Evolutionary conservation across 2,113 vertebrate genomes (phyloP).

Genomic region (Carettochelys insculpta): DNA sequence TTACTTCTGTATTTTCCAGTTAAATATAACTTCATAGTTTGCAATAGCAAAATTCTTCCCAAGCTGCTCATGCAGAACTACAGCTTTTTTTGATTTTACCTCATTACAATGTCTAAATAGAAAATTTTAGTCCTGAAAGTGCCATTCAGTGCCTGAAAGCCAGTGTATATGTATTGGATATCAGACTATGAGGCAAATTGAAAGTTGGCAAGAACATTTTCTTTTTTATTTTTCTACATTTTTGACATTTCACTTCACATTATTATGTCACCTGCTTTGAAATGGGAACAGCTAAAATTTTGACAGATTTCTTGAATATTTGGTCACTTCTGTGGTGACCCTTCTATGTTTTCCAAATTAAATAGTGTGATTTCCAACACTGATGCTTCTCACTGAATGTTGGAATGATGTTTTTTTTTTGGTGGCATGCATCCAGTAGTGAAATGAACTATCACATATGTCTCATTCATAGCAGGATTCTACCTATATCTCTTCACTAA

Average conservation of each 20-base stretch:
- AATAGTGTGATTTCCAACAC: constrained; percentile 4
- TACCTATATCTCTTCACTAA: neutral
- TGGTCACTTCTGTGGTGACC: neutral
- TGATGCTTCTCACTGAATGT: neutral
- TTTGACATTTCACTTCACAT: constrained; percentile 5
- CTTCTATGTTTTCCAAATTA: neutral
- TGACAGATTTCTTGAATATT: constrained; percentile 27
- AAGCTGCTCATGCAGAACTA: neutral
- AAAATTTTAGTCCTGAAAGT: neutral
- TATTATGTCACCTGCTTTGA: constrained; percentile 9
- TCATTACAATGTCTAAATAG: neutral
- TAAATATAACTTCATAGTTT: neutral
- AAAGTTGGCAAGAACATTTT: neutral
- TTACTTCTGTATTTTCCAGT: neutral
- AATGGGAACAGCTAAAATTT: constrained; percentile 11
- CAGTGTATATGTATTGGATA: fast-evolving
- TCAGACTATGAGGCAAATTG: constrained; percentile 5
- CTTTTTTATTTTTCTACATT: neutral
- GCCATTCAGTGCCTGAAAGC: neutral
- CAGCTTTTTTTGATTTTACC: too few species aligned
- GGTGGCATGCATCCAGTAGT: neutral
- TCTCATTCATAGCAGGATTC: neutral
- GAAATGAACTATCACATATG: neutral
- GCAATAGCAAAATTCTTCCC: neutral
- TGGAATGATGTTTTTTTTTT: neutral